Percentiles rank a stretch among this genome's conserved stretches.
These are phyloP conservation scores for Caerostris darwini DNA, from an alignment of 1,140 invertebrate species.

Conservation along the genomic window DNA sequence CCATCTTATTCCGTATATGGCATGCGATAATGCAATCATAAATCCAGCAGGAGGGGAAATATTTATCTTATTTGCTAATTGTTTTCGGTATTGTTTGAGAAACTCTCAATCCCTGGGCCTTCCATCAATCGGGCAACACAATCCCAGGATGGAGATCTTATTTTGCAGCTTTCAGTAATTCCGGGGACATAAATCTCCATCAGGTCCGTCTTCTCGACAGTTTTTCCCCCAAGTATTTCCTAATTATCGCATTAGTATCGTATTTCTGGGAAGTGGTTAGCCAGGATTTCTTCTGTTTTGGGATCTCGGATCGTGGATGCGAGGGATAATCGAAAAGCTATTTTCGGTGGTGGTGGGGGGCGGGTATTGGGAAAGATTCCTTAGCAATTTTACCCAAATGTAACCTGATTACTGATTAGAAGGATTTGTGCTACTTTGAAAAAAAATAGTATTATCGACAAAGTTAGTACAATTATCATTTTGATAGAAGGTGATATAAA, in stretches of 20 bases:
- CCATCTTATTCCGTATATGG: background rate
- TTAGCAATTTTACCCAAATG: background rate
- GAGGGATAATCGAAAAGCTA: background rate
- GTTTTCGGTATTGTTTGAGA: background rate
- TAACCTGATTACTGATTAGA: background rate
- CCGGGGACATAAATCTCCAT: conserved; percentile 40
- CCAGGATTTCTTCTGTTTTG: background rate
- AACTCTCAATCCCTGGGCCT: background rate
- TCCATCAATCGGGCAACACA: background rate
- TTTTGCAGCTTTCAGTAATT: background rate
- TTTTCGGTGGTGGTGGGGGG: background rate
- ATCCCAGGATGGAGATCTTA: background rate
- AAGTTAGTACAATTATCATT: too few relatives aligned
- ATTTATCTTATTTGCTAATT: background rate
- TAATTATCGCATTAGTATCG: conserved; percentile 18
- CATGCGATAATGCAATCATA: background rate
- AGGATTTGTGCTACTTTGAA: too few relatives aligned
- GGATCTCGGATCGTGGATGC: background rate
- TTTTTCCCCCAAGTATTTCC: background rate
- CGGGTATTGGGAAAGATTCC: too few relatives aligned
- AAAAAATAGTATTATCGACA: too few relatives aligned
- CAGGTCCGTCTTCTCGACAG: background rate
- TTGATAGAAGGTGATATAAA: too few relatives aligned
- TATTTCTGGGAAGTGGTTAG: background rate
- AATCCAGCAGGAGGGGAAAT: background rate